Evolutionary conservation across 2,888 invertebrate genomes (phyloP).

Genomic region (Xylota segnis): DNA sequence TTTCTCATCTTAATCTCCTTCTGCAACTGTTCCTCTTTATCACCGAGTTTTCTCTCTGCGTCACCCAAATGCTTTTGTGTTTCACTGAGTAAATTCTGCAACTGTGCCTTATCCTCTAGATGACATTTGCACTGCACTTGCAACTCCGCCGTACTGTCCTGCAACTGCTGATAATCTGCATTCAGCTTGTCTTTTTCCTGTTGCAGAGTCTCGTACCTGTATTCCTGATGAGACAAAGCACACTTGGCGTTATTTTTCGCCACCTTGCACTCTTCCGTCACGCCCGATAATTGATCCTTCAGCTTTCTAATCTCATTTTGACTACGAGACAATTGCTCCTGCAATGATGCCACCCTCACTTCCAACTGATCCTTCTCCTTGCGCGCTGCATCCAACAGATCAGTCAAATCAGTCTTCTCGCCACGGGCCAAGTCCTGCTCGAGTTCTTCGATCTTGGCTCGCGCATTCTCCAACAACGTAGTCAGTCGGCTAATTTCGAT

Average conservation of each 20-base stretch:
- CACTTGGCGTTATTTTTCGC: constrained; percentile 95
- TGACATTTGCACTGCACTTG: constrained; percentile 85
- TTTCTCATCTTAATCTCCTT: constrained; percentile 88
- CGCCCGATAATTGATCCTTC: constrained; percentile 88
- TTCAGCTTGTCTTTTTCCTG: constrained; percentile 90
- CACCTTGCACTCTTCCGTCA: constrained; percentile 90
- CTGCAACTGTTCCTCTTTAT: constrained; percentile 88
- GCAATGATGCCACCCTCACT: constrained; percentile 88
- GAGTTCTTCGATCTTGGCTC: constrained; percentile 91
- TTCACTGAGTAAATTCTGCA: constrained; percentile 86
- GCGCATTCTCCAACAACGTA: constrained; percentile 92
- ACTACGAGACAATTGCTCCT: constrained; percentile 89
- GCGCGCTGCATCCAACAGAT: constrained; percentile 88
- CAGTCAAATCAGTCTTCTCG: constrained; percentile 90
- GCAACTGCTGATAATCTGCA: constrained; percentile 89
- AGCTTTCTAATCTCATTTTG: constrained; percentile 89
- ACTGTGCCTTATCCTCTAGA: constrained; percentile 83
- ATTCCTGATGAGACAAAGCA: constrained; percentile 92
- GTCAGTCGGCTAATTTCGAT: constrained; percentile 92
- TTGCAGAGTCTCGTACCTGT: constrained; percentile 90
- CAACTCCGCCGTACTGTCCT: constrained; percentile 90
- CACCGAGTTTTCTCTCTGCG: constrained; percentile 88
- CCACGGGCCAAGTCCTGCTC: constrained; percentile 89
- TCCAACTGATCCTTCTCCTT: constrained; percentile 91
- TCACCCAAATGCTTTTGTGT: constrained; percentile 92